These are phyloP conservation scores for Prunella strophiata DNA, from an alignment of 2,797 vertebrate genomes.

Conservation along the genomic window DNA sequence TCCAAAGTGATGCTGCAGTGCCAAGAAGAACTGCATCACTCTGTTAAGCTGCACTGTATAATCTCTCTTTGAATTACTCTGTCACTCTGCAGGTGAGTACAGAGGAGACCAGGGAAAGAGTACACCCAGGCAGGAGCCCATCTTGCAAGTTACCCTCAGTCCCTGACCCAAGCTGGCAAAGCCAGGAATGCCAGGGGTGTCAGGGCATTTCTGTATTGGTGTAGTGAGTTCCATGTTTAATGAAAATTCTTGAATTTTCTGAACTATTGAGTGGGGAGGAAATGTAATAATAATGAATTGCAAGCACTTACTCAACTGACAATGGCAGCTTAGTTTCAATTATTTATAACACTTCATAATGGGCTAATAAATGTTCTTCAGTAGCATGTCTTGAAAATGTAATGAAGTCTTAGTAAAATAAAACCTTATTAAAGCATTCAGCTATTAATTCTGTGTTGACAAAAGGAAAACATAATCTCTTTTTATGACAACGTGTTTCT, in stretches of 20 bases:
- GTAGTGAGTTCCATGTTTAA: background rate
- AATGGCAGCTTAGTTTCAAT: constrained; percentile 32
- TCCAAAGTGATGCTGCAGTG: background rate
- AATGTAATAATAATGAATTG: background rate
- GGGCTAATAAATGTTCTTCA: constrained; percentile 50
- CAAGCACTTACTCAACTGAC: constrained; percentile 5
- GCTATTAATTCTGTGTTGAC: background rate
- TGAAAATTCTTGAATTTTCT: background rate
- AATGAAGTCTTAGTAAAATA: constrained; percentile 39
- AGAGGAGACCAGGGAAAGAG: background rate
- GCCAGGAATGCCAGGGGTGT: background rate
- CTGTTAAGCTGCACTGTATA: background rate
- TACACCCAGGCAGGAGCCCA: fast-evolving
- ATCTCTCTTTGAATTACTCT: background rate
- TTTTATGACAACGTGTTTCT: background rate
- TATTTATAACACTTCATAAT: constrained; percentile 55
- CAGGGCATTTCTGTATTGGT: fast-evolving
- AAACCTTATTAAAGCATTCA: constrained; percentile 19
- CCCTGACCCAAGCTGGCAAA: background rate
- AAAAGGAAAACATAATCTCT: background rate
- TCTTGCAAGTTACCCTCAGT: background rate
- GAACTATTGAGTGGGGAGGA: background rate
- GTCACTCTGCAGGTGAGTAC: fast-evolving
- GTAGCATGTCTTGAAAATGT: constrained; percentile 30
- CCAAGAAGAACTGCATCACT: background rate